Evolutionary conservation across 2,113 vertebrate genomes (phyloP).

Genomic region (Ploceus nigricollis): DNA sequence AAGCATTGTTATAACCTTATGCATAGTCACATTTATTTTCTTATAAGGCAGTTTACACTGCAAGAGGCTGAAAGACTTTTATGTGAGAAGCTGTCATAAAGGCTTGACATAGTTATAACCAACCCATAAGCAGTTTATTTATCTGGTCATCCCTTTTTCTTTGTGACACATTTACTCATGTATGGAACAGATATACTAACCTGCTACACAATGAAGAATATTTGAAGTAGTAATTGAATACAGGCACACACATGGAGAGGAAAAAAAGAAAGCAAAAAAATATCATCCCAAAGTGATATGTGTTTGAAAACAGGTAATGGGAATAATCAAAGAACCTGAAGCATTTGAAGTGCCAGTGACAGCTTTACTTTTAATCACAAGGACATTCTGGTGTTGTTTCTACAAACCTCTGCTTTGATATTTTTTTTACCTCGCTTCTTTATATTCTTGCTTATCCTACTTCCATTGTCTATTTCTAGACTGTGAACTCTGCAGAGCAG

Average conservation of each 20-base stretch:
- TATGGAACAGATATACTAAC: background rate
- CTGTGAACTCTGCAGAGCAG: background rate
- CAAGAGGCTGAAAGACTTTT: background rate
- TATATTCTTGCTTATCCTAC: background rate
- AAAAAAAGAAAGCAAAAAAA: background rate
- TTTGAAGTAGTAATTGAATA: background rate
- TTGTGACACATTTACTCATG: background rate
- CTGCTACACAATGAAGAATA: background rate
- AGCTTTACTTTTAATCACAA: slow-evolving; percentile 30
- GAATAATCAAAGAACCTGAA: background rate
- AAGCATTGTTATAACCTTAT: background rate
- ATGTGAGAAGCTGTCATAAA: background rate
- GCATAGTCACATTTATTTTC: background rate
- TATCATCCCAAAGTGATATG: background rate
- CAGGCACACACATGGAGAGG: background rate
- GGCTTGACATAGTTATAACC: background rate
- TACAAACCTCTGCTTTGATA: slow-evolving; percentile 39
- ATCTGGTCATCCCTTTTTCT: background rate
- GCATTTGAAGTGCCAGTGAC: background rate
- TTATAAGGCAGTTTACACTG: background rate
- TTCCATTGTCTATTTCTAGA: background rate
- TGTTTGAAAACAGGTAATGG: slow-evolving; percentile 2
- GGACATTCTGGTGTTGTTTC: background rate
- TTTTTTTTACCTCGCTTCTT: background rate
- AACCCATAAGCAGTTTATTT: background rate